Conservation (phyloP, 1,140 invertebrate genomes). For the Psilanteris sp. region DNA sequence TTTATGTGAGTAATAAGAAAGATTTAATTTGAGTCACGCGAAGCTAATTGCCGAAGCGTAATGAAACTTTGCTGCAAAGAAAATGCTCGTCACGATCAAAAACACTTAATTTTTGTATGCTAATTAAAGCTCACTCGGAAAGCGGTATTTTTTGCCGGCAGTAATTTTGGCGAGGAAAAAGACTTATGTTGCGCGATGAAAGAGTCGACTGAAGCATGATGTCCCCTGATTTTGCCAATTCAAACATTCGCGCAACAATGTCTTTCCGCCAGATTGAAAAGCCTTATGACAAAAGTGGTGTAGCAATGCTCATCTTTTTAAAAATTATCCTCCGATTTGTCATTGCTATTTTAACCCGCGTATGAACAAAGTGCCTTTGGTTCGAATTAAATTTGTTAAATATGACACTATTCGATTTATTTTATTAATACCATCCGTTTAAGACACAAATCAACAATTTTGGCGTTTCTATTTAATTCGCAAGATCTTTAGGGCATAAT, state of each 20-base stretch:
- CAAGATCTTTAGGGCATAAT: slow-evolving; percentile 8
- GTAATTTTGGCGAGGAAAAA: slow-evolving; percentile 48
- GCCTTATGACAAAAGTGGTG: slow-evolving; percentile 38
- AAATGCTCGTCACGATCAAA: slow-evolving; percentile 43
- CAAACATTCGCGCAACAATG: slow-evolving; percentile 56
- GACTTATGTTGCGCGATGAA: slow-evolving; percentile 33
- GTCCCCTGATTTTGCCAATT: slow-evolving; percentile 70
- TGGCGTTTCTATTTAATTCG: too few species aligned
- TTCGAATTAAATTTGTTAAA: slow-evolving; percentile 8
- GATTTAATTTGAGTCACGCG: slow-evolving; percentile 25
- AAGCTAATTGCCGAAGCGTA: slow-evolving; percentile 35
- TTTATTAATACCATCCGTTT: slow-evolving; percentile 9
- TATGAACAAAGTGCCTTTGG: slow-evolving; percentile 6
- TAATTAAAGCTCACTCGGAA: slow-evolving; percentile 37
- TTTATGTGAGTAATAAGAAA: slow-evolving; percentile 20
- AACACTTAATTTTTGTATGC: slow-evolving; percentile 36
- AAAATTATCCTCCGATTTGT: slow-evolving; percentile 45
- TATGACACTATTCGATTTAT: not conserved
- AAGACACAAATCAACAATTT: too few species aligned
- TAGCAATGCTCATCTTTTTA: slow-evolving; percentile 13
- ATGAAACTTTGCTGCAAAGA: slow-evolving; percentile 29
- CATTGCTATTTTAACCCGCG: slow-evolving; percentile 8
- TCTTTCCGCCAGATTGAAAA: slow-evolving; percentile 41
- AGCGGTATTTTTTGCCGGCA: slow-evolving; percentile 41
- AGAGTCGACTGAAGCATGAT: slow-evolving; percentile 60